These are phyloP conservation scores for Bilobella aurantiaca DNA, from an alignment of 1,140 invertebrate genomes.

Conservation along the genomic window DNA sequence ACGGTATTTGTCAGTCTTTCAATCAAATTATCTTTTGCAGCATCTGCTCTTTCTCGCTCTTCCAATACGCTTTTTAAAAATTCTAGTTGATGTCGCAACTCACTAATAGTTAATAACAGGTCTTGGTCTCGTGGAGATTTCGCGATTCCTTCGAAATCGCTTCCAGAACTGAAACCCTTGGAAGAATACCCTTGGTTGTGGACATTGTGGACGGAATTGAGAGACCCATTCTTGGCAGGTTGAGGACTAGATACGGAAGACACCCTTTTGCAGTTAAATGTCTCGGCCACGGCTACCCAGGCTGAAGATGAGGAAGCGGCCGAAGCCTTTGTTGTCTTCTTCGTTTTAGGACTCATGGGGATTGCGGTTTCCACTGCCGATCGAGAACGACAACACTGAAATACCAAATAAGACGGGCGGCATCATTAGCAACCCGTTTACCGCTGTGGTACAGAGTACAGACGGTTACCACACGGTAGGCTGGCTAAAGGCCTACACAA, in stretches of 20 bases:
- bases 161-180: not conserved
- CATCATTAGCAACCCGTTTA: too few species aligned
- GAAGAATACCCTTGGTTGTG: not conserved
- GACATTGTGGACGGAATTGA: not conserved
- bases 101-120: not conserved
- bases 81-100: not conserved
- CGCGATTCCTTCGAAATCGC: not conserved
- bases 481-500: too few species aligned
- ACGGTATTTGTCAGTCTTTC: conserved; percentile 5
- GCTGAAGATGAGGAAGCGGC: not conserved
- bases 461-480: too few species aligned
- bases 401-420: not conserved
- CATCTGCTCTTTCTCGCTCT: not conserved
- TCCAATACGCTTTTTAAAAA: not conserved
- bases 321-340: not conserved
- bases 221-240: not conserved
- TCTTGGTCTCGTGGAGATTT: not conserved
- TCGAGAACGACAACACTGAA: not conserved
- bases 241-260: not conserved
- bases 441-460: too few species aligned
- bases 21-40: not conserved
- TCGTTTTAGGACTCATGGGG: not conserved
- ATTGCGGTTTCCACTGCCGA: not conserved
- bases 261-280: not conserved
- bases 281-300: not conserved